Conservation (phyloP, 2,797 vertebrate genomes). For the Phrynocephalus forsythii region DNA sequence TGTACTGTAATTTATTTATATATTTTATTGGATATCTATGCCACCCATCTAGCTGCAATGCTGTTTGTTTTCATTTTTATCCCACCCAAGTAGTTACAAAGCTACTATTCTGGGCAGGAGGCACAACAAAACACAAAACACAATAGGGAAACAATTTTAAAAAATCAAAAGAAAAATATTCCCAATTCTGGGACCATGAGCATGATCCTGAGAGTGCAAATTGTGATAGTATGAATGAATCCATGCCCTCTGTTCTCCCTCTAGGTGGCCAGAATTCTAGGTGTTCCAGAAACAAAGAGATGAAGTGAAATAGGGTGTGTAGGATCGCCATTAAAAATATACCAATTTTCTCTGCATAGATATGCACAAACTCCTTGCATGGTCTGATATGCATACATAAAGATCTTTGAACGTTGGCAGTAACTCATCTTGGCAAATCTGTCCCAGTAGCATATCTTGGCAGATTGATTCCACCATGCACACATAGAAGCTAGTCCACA, state of each 20-base stretch:
- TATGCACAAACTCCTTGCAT: not conserved
- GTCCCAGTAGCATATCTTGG: not conserved
- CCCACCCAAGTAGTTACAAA: too few relatives aligned
- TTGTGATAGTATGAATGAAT: too few relatives aligned
- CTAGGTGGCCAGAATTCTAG: conserved; percentile 2
- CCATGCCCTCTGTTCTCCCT: conserved; percentile 43
- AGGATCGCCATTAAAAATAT: conserved; percentile 57
- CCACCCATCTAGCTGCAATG: too few relatives aligned
- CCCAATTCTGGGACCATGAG: too few relatives aligned
- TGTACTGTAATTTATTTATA: not conserved
- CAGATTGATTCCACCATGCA: not conserved
- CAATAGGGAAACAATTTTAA: too few relatives aligned
- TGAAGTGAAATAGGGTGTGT: not conserved
- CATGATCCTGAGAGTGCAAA: too few relatives aligned
- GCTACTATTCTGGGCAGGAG: too few relatives aligned
- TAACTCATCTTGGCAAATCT: not conserved
- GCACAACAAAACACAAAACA: too few relatives aligned
- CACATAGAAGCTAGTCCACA: not conserved
- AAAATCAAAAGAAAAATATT: too few relatives aligned
- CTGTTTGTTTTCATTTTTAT: too few relatives aligned
- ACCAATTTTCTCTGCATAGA: conserved; percentile 43
- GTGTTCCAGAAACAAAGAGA: conserved; percentile 36
- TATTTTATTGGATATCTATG: too few relatives aligned
- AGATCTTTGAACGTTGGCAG: not conserved
- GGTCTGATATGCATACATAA: not conserved